Evolutionary conservation across 2,113 vertebrate genomes (phyloP), one percentile per base, ranked within the genome.

Genomic region (Eublepharis macularius): DNA sequence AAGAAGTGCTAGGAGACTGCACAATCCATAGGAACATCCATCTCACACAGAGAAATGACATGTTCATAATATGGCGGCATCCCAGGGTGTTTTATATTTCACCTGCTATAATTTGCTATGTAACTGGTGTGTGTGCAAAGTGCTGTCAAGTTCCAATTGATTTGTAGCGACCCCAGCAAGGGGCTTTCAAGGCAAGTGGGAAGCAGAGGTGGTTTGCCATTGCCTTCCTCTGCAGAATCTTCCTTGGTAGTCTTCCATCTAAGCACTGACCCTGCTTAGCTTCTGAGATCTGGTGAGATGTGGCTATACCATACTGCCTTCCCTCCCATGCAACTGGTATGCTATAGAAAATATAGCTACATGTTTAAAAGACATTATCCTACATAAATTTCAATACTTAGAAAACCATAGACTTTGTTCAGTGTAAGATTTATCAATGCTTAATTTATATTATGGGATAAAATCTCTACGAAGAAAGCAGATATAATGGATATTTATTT

Each of bases 311-410:
- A n/a, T n/a, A n/a, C n/a, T n/a, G n/a, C n/a, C n/a, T n/a, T n/a
- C n/a, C n/a, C n/a, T n/a, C n/a, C n/a, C n/a, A n/a, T n/a, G 6
- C 26, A 63, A 7, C 7, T 26, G 24, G 2, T 63, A 34, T 75
- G 54, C 41, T 60, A 43, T 26, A 57, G 26, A 73, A 73, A 45
- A 63, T 47, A 26, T 6, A 75, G 29, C n/a, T 65, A 63, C 13
- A 80, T 69, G 19, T 84, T 87, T 6, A 87, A 83, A 80, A 91
- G 51, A 26, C 32, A 21, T 12, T 21, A 36, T 73, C 41, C n/a
- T 57, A 88, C 83, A 87, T 73, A 47, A 45, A 87, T 88, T 91
- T 90, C 91, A 87, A 89, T 5, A 87, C 77, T 36, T 63, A 36
- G 86, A 63, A 88, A 76, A 89, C 24, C 83, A 39, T 86, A 16